A percentile compares a stretch with the other conserved stretches of the same genome.
These are phyloP conservation scores for Cyprinodon diabolis DNA, from an alignment of 2,797 vertebrate genomes.

Conservation along the genomic window DNA sequence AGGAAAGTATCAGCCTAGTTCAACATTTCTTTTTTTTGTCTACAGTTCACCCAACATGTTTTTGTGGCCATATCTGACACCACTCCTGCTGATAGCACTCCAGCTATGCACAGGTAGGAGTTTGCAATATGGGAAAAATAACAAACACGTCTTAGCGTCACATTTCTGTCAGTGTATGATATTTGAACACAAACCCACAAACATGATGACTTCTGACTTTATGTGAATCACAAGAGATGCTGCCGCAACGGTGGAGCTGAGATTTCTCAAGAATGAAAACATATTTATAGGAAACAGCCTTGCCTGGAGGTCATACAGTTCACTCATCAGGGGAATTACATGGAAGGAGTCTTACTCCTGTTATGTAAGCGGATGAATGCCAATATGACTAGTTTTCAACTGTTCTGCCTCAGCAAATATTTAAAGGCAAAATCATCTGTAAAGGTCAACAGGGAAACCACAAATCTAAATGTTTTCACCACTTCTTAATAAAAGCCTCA, in stretches of 20 bases:
- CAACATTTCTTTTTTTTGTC: conserved; percentile 1
- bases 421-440: background rate
- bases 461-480: background rate
- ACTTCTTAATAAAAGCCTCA: background rate
- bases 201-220: background rate
- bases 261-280: conserved; percentile 17
- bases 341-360: background rate
- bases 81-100: conserved; percentile 49
- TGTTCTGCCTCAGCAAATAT: background rate
- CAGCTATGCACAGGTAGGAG: conserved; percentile 61
- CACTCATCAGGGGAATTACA: background rate
- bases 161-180: background rate
- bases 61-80: conserved; percentile 51
- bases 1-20: background rate
- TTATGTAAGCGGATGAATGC: conserved; percentile 11
- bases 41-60: conserved; percentile 59
- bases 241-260: conserved; percentile 43
- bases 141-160: background rate
- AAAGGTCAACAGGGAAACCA: background rate
- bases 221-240: background rate
- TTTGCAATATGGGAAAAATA: background rate
- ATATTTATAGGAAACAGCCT: background rate
- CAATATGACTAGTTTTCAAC: background rate
- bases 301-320: conserved; percentile 9
- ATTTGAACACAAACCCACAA: conserved; percentile 4